Evolutionary conservation across 2,888 invertebrate species (phyloP).

Genomic region (Eristalis pertinax): DNA sequence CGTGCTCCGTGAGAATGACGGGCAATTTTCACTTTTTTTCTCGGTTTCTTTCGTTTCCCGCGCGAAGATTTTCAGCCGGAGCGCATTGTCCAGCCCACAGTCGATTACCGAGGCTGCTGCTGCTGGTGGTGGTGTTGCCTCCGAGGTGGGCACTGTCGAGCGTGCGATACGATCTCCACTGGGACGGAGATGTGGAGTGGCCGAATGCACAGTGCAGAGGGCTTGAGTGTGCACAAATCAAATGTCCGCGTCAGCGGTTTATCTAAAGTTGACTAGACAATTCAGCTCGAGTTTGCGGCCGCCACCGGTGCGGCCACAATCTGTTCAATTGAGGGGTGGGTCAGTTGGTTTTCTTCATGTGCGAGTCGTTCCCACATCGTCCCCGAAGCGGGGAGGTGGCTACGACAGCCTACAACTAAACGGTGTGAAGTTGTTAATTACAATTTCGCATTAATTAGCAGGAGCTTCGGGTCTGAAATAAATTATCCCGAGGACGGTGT

Average conservation of each 20-base stretch:
- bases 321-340: constrained; percentile 58
- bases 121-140: not conserved
- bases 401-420: constrained; percentile 50
- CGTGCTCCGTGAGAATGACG: constrained; percentile 65
- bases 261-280: constrained; percentile 57
- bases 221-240: constrained; percentile 35
- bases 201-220: constrained; percentile 30
- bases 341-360: constrained; percentile 11
- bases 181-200: not conserved
- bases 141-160: not conserved
- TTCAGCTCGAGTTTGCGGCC: constrained; percentile 21
- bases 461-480: constrained; percentile 57
- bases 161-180: constrained; percentile 37
- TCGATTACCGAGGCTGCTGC: constrained; percentile 32
- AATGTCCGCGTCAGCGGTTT: constrained; percentile 48
- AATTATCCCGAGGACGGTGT: constrained; percentile 46
- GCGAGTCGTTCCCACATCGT: not conserved
- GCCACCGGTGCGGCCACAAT: not conserved
- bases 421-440: constrained; percentile 72
- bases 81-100: constrained; percentile 50
- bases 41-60: constrained; percentile 3
- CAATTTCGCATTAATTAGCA: constrained; percentile 68
- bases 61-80: constrained; percentile 45
- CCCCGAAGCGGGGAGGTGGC: constrained; percentile 1
- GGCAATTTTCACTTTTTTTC: constrained; percentile 63